Evolutionary conservation across 92 coral and sea anemone species (phyloP), one percentile per base, ranked within the genome.

Genomic region (Zoanthus gigantus): DNA sequence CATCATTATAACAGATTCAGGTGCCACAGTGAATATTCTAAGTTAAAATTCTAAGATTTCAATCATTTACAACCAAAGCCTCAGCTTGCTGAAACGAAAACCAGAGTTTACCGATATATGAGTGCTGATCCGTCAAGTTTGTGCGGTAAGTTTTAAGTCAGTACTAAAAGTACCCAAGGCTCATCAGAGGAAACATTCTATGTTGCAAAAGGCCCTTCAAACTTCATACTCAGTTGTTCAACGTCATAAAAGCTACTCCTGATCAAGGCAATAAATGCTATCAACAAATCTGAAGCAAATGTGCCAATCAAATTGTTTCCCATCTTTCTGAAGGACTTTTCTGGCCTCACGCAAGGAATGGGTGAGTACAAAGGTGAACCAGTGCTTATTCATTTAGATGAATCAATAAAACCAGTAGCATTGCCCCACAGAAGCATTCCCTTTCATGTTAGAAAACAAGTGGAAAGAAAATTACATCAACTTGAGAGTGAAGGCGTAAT

Each of bases 301-400:
- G 69, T 84, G 46, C 94, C 94, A 71, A 82, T 91, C 48, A 77
- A 71, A n/a, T n/a, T 52, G 85, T 61, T 28, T n/a, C 89, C 92
- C 45, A 72, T 88, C 66, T 72, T 88, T 61, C 74, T 91, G 3
- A 77, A 88, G 79, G 79, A 91, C 29, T 91, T 77, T 74, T 89
- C 91, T 45, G 56, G 30, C 60, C 89, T 88, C 37, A 88, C 45
- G 3, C 78, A 54, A 69, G 90, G 90, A 73, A 92, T 75, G 88
- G 92, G 94, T 53, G 71, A 88, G 29, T 92, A 88, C 82, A 88
- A 78, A 85, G 84, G 92, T 13, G 90, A 84, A 80, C 94, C 94
- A 37, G 92, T 79, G 48, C 88, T 67, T 81, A 88, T 84, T 30
- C 88, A 89, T 72, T 88, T 92, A 30, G 90, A 92, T 74, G 76